Conservation (phyloP, 2,113 vertebrate species). For the Crotalus helleri region DNA sequence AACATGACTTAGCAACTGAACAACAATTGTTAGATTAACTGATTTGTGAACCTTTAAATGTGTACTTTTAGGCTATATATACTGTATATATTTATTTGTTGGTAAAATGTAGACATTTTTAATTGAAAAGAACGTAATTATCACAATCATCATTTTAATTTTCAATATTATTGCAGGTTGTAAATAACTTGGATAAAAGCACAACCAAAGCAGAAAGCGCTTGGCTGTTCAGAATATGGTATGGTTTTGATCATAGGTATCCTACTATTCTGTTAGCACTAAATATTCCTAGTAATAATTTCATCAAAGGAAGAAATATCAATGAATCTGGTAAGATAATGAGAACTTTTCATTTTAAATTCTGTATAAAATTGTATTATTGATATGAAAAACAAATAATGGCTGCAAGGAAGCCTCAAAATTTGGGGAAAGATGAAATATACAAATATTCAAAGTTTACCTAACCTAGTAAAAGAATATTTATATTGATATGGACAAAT, state of each 20-base stretch:
- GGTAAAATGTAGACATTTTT: neutral
- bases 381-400: neutral
- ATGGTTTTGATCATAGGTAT: conserved; percentile 85
- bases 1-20: neutral
- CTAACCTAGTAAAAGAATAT: neutral
- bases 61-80: neutral
- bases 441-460: neutral
- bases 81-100: neutral
- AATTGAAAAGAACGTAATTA: conserved; percentile 13
- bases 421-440: neutral
- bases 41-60: neutral
- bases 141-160: conserved; percentile 17
- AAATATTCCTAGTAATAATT: neutral
- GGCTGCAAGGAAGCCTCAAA: neutral
- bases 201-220: conserved; percentile 71
- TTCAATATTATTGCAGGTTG: conserved; percentile 66
- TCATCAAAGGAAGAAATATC: neutral
- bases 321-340: conserved; percentile 4
- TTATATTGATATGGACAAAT: neutral
- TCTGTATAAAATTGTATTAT: conserved; percentile 37
- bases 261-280: conserved; percentile 81
- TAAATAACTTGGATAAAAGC: conserved; percentile 56
- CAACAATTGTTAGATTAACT: neutral
- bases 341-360: neutral
- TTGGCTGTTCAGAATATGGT: conserved; percentile 76